These are phyloP conservation scores for Danaus plexippus DNA, from an alignment of 1,140 invertebrate genomes.

Conservation along the genomic window DNA sequence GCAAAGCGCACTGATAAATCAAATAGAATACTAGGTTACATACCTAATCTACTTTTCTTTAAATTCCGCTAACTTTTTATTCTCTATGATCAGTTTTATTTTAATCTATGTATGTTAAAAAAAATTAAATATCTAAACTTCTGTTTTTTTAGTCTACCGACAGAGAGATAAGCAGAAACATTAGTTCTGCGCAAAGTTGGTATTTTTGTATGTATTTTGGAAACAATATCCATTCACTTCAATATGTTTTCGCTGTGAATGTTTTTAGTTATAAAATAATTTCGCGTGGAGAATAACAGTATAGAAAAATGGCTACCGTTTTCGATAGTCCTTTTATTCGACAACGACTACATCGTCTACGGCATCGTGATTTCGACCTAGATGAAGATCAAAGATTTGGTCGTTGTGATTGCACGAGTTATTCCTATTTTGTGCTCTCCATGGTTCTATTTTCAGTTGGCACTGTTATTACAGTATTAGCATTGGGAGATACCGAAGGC, in stretches of 20 bases:
- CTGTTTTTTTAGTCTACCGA: no score
- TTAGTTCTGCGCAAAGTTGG: constrained; percentile 13
- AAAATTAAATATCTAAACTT: no score
- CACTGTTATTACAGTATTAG: constrained; percentile 76
- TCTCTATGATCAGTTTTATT: no score
- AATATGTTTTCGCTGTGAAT: constrained; percentile 17
- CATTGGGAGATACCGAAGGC: constrained; percentile 74
- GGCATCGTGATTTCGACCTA: constrained; percentile 73
- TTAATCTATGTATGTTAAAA: no score
- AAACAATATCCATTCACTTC: constrained; percentile 13
- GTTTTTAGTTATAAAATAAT: background rate
- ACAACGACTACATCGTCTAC: constrained; percentile 73
- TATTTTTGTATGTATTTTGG: constrained; percentile 10
- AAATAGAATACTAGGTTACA: no score
- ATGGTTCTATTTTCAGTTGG: constrained; percentile 77
- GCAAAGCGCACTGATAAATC: no score
- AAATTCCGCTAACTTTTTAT: no score
- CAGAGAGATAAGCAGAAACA: background rate
- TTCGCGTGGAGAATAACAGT: background rate
- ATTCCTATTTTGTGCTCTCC: constrained; percentile 77
- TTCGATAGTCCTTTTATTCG: constrained; percentile 75
- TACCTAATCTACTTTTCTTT: no score
- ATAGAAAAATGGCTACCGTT: constrained; percentile 72
- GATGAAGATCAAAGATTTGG: constrained; percentile 75
- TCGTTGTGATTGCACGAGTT: constrained; percentile 77